Percentiles rank a stretch among this genome's conserved stretches.
These are phyloP conservation scores for Aurelia sp. DNA, from an alignment of 30 jellyfish, hydroid and myxozoan genomes.

Conservation along the genomic window DNA sequence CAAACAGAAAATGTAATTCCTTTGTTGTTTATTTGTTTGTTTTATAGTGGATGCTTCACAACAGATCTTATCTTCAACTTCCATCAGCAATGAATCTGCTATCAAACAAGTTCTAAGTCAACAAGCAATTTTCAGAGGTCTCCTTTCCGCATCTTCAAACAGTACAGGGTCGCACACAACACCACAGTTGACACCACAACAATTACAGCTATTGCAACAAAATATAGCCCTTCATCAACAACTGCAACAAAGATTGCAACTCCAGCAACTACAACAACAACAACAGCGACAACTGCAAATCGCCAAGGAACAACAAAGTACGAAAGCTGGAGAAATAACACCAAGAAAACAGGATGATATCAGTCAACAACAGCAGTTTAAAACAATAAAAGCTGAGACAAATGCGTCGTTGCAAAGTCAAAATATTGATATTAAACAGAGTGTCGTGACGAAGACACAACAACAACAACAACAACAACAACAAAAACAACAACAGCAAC, in stretches of 20 bases:
- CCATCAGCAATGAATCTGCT: not conserved
- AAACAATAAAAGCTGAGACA: too few species aligned
- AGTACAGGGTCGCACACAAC: slow-evolving; percentile 4
- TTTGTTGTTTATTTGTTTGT: not conserved
- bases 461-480: slow-evolving; percentile 8
- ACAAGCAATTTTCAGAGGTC: slow-evolving; percentile 43
- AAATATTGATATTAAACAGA: too few species aligned
- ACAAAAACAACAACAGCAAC: slow-evolving; percentile 14
- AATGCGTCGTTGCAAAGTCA: too few species aligned
- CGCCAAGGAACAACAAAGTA: too few species aligned
- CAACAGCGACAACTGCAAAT: slow-evolving; percentile 17
- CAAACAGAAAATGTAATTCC: not conserved
- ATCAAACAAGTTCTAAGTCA: slow-evolving; percentile 9
- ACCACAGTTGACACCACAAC: slow-evolving; percentile 39
- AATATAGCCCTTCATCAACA: slow-evolving; percentile 25
- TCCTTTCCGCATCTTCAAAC: slow-evolving; percentile 13
- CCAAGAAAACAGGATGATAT: too few species aligned
- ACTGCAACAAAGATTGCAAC: slow-evolving; percentile 18
- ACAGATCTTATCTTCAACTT: not conserved
- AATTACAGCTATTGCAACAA: slow-evolving; percentile 33
- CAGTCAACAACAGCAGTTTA: too few species aligned
- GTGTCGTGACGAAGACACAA: too few species aligned
- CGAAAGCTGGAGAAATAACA: too few species aligned
- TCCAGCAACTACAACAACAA: slow-evolving; percentile 9
- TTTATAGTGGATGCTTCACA: not conserved